Base-by-base conservation (phyloP, 2,113 vertebrate species). In the Ranitomeya imitator region DNA sequence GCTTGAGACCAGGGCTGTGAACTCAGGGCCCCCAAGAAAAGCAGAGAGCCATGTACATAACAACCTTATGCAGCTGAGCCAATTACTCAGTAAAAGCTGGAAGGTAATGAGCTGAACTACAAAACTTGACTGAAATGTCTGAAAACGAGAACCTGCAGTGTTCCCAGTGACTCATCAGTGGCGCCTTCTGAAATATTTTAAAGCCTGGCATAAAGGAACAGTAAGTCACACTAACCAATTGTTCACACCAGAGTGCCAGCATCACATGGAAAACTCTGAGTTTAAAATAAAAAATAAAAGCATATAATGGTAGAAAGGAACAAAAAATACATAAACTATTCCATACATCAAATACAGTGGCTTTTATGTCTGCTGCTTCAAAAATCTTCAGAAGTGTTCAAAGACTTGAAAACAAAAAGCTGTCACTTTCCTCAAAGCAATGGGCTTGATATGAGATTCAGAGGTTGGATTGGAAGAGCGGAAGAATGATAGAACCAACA, bases 331-430 rank as follows among this genome's bases (percentile, higher is more conserved):
- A 88, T 78, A 88, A 77, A 88, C 52, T 76, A 77, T 88, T 84
- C 80, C 87, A 88, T 88, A 83, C 87, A 88, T 88, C 71, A 74
- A 76, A 59, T 76, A 18, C 69, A 55, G 57, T 77, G 37, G 23
- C 87, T 83, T 88, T 88, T 60, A 83, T 83, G 71, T 88, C 57
- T 21, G 71, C 74, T 83, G 37, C 71, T 78, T 88, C 61, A 88
- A 88, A 84, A 83, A 65, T 88, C 87, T 88, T 88, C 67, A 88
- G 87, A 88, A 84, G 80, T 84, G 59, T 88, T 84, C 71, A 84
- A 88, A 84, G 80, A 61, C 71, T 67, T 77, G 87, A 59, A 88
- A 87, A 88, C 71, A 74, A 88, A 88, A 88, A 88, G 81, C 73
- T 83, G 71, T 84, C 80, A 83, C 81, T 88, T 88, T 83, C 87